Conservation (phyloP, 2,797 vertebrate species). For the Acanthurus leucopareius region DNA sequence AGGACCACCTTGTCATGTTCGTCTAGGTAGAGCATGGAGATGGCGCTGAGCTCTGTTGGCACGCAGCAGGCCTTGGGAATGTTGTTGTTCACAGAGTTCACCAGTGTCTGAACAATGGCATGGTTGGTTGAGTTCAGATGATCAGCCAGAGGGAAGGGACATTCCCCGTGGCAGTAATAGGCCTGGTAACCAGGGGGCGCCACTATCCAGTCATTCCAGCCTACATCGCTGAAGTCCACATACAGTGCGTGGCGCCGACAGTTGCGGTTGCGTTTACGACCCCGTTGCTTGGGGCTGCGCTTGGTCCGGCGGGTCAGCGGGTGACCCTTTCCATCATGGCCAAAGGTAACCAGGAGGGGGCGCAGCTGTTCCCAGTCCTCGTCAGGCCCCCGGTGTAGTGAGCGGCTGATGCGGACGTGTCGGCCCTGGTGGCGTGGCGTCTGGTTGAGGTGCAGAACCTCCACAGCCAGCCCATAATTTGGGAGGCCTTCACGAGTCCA, state of each 20-base stretch:
- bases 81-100: constrained; percentile 98
- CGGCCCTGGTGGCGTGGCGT: constrained; percentile 88
- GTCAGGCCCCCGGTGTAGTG: constrained; percentile 89
- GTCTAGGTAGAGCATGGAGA: constrained; percentile 99
- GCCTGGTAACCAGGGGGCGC: constrained; percentile 99
- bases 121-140: constrained; percentile 99
- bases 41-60: constrained; percentile 98
- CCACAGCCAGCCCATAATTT: constrained; percentile 95
- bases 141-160: constrained; percentile 98
- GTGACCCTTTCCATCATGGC: constrained; percentile 96
- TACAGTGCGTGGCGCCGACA: constrained; percentile 96
- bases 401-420: constrained; percentile 96
- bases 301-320: constrained; percentile 91
- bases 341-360: constrained; percentile 97
- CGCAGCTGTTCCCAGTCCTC: constrained; percentile 96
- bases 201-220: constrained; percentile 99
- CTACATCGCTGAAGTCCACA: constrained; percentile 99
- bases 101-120: constrained; percentile 99
- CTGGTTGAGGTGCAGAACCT: constrained; percentile 92
- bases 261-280: constrained; percentile 95
- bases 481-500: constrained; percentile 94
- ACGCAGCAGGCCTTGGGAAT: constrained; percentile 99
- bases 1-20: constrained; percentile 99
- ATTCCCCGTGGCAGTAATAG: constrained; percentile 99
- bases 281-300: constrained; percentile 89